Conservation (phyloP, 1,140 invertebrate genomes). For the Caenorhabditis tropicalis region DNA sequence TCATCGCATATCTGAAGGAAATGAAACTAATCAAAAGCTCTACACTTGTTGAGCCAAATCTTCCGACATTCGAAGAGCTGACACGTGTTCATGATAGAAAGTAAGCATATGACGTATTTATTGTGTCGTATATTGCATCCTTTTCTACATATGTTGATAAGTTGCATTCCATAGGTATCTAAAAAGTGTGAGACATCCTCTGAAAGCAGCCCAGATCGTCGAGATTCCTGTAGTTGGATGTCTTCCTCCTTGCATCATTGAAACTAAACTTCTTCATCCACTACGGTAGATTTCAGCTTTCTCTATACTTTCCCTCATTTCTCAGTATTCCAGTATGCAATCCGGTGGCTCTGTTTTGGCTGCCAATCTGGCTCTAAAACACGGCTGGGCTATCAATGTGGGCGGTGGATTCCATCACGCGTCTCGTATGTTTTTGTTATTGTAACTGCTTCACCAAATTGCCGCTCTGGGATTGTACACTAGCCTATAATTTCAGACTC, state of each 20-base stretch:
- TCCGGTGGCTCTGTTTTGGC: conserved; percentile 83
- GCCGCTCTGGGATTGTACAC: conserved; percentile 73
- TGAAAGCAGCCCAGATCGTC: conserved; percentile 80
- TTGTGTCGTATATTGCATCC: conserved; percentile 77
- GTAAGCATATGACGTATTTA: conserved; percentile 68
- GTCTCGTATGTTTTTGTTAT: conserved; percentile 25
- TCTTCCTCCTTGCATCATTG: conserved; percentile 82
- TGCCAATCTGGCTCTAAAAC: conserved; percentile 81
- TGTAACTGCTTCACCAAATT: neutral
- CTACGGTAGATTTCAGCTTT: conserved; percentile 70
- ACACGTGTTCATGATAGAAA: conserved; percentile 16
- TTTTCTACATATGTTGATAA: neutral
- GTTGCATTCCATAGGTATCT: conserved; percentile 76
- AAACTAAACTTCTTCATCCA: conserved; percentile 80
- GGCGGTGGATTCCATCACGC: conserved; percentile 82
- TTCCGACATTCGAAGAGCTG: conserved; percentile 78
- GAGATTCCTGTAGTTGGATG: conserved; percentile 81
- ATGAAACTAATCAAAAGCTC: conserved; percentile 72
- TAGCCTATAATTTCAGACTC: conserved; percentile 74
- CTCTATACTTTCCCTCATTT: neutral
- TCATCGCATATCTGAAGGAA: conserved; percentile 73
- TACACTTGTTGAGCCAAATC: conserved; percentile 76
- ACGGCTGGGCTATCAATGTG: conserved; percentile 87
- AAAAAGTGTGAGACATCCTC: conserved; percentile 74
- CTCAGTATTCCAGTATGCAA: conserved; percentile 77